phyloP scores from a whole-genome alignment of 2,888 invertebrate species.

The Habrosyne pyritoides region DNA sequence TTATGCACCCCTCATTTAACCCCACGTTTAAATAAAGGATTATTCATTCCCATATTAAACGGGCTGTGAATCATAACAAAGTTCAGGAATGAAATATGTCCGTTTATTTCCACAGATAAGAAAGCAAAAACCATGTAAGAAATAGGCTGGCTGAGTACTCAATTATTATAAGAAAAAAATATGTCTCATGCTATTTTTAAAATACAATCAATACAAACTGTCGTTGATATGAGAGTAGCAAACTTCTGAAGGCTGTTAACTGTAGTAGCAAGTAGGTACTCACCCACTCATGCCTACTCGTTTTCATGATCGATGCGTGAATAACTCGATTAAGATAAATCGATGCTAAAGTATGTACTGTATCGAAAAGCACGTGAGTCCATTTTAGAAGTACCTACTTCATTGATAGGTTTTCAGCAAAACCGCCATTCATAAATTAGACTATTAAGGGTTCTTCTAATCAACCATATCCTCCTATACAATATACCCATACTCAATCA shows the following conservation, averaged over 20 bases:
- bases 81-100: not conserved
- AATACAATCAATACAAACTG: not conserved
- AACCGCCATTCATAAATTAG: not conserved
- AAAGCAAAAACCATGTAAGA: not conserved
- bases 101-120: not conserved
- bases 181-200: not conserved
- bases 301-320: not conserved
- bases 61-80: too few relatives aligned
- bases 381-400: not conserved
- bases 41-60: not conserved
- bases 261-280: not conserved
- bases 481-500: not conserved
- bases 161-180: not conserved
- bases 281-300: not conserved
- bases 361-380: not conserved
- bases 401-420: not conserved
- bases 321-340: not conserved
- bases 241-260: not conserved
- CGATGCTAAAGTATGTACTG: not conserved
- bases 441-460: not conserved
- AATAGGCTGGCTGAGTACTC: not conserved
- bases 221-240: not conserved
- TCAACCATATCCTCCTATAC: not conserved
- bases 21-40: not conserved
- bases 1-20: not conserved